Base-by-base conservation (phyloP, 37 sponge, comb jelly and placozoan species). In the Chondrilla cf. caribensis region DNA sequence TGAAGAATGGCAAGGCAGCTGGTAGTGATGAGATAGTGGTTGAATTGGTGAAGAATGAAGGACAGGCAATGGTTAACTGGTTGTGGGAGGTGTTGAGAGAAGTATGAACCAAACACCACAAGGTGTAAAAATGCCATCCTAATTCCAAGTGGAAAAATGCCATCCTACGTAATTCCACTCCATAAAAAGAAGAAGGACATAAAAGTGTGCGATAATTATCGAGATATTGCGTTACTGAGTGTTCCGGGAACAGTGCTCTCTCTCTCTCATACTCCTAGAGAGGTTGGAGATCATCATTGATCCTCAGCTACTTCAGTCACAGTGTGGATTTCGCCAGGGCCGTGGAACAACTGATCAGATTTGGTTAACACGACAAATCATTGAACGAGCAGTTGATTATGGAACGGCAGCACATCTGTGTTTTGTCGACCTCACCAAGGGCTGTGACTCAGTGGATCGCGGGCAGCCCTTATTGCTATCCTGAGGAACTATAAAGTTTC, bases 1-100 rank as follows among this genome's bases (percentile, higher is more conserved):
- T 73, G 25, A 73, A 43, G 76, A 73, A 73, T 73, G 76, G 76
- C 44, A 73, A 73, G 43, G 21, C 76, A 73, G 76, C 42, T 38
- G 76, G 76, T 39, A 73, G 76, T 73, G 76, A 73, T 40, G 76
- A 73, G 18, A 73, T 39, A 40, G 76, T 39, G 18, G 76, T 6
- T 39, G 76, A 73, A 38, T 15, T 73, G 76, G 76, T 73, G 3
- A 73, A 73, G 37, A 14, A 28, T 68, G 70, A 36, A 68, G 70
- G 70, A 33, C 70, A 68, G 70, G 37, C 70, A 68, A 68, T 68
- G 70, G 32, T 68, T 68, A 36, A 68, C 36, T 68, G 70, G 70
- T 68, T 68, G 70, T 68, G 70, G 70, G 70, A 68, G 70, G 3
- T 68, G 37, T 7, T 68, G 70, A 68, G 33, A 68, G 70, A 68